Base-by-base conservation (phyloP, 2,888 invertebrate species). In the Aphidoletes aphidimyza region DNA sequence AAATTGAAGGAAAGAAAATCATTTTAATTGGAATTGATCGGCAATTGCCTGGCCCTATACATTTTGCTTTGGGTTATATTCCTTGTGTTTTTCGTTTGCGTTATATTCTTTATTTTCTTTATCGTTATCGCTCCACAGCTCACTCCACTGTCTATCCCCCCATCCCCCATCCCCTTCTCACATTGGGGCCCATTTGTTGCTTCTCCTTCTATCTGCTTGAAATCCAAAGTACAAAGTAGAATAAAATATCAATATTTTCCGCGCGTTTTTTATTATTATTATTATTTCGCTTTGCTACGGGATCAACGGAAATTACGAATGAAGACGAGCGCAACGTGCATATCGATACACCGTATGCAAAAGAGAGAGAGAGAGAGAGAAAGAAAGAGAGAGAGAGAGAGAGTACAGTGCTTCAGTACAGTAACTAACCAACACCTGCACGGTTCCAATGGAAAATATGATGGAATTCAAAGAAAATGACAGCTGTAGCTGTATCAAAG, bases 1-100 rank as follows among this genome's bases (percentile, higher is more conserved):
- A 36, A 78, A 78, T 78, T 78, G 36, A 78, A 36, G 78, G 17
- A 36, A 36, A 78, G 78, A 78, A 78, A 78, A 36, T 78, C 17
- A 78, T 78, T 78, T 78, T 78, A 78, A 78, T 78, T 78, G 78
- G 78, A 78, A 36, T 36, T 78, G 78, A 17, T 78, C 19, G 78
- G 34, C 78, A 37, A 37, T 81, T 37, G 37, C 81, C 81, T 54
- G 26, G 5, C 19, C 8, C 54, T 26, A 26, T 14, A 69, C 69
- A 11, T 69, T 69, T 69, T 30, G 34, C 69, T 69, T 69, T 14
- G 34, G 69, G 34, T 30, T 30, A 69, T 69, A 30, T 30, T 30
- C 34, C 14, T 14, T 42, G 6, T 42, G 6, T 42, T 42, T 42
- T 14, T 42, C 42, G 42, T 14, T 42, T 42, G 42, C 42, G 6